These are phyloP conservation scores for Melierax canorus DNA, from an alignment of 2,113 vertebrate species.

Conservation along the genomic window DNA sequence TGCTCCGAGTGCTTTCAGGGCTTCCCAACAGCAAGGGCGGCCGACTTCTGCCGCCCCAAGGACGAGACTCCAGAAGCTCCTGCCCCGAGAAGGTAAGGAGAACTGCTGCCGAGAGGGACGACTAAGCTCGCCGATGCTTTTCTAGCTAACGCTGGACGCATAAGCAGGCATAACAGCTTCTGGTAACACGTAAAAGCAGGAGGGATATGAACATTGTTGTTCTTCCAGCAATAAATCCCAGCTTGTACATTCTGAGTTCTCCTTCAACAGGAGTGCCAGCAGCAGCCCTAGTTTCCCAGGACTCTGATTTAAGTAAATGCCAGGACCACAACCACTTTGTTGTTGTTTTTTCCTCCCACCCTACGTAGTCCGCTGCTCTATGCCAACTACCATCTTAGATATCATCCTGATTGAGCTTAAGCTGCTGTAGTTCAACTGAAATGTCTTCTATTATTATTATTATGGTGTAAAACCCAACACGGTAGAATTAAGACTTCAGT, in stretches of 20 bases:
- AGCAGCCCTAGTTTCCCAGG: not conserved
- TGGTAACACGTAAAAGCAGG: not conserved
- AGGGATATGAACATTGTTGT: not conserved
- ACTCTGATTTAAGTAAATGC: not conserved
- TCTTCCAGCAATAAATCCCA: not conserved
- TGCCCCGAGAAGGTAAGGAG: not conserved
- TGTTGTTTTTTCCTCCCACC: not conserved
- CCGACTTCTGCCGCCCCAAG: not conserved
- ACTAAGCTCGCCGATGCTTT: not conserved
- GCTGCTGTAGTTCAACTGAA: not conserved
- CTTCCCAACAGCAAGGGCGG: not conserved
- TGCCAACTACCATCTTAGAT: not conserved
- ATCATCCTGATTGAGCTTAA: not conserved
- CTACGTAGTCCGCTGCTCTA: fast-evolving
- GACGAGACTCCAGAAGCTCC: not conserved
- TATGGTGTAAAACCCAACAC: not conserved
- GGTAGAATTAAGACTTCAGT: not conserved
- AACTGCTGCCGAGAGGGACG: not conserved
- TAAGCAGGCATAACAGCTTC: not conserved
- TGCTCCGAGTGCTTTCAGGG: not conserved
- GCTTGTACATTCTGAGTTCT: not conserved
- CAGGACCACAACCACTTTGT: not conserved
- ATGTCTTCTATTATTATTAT: not conserved
- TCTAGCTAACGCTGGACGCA: not conserved
- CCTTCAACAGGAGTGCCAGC: not conserved